Evolutionary conservation across 2,888 invertebrate genomes (phyloP).

Genomic region (Sipunculus nudus): DNA sequence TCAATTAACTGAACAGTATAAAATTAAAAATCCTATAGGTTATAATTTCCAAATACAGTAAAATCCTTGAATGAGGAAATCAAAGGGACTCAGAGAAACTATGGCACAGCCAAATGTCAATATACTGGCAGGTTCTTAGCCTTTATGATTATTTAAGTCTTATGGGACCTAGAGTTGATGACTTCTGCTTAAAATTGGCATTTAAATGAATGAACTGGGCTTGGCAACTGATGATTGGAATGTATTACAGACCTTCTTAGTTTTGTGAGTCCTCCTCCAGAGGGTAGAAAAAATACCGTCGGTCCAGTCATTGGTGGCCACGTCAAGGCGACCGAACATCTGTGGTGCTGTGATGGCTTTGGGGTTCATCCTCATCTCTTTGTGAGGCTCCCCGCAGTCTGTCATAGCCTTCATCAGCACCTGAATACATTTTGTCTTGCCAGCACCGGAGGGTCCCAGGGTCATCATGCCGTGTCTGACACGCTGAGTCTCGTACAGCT

Average conservation of each 20-base stretch:
- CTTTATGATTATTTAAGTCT: no score
- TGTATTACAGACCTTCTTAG: slow-evolving; percentile 77
- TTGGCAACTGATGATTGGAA: no score
- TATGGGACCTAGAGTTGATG: no score
- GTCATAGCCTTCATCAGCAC: slow-evolving; percentile 75
- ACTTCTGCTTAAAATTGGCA: no score
- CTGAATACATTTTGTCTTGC: slow-evolving; percentile 90
- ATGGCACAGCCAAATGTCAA: no score
- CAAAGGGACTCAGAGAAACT: no score
- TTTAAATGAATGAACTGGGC: no score
- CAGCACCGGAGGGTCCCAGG: slow-evolving; percentile 68
- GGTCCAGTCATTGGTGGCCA: slow-evolving; percentile 98
- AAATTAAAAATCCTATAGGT: no score
- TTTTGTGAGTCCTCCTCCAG: slow-evolving; percentile 93
- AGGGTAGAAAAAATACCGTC: slow-evolving; percentile 97
- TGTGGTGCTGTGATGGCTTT: slow-evolving; percentile 97
- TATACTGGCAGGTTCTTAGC: no score
- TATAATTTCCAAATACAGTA: no score
- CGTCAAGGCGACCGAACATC: slow-evolving; percentile 96
- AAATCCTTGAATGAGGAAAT: no score
- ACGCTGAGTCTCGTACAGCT: slow-evolving; percentile 72
- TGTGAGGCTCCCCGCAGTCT: slow-evolving; percentile 84
- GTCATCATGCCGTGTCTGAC: slow-evolving; percentile 68
- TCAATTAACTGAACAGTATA: no score
- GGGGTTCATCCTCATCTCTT: slow-evolving; percentile 98